A percentile compares a stretch with the other conserved stretches of the same genome.
Conservation (phyloP, 2,797 vertebrate species). For the Anguilla marmorata region DNA sequence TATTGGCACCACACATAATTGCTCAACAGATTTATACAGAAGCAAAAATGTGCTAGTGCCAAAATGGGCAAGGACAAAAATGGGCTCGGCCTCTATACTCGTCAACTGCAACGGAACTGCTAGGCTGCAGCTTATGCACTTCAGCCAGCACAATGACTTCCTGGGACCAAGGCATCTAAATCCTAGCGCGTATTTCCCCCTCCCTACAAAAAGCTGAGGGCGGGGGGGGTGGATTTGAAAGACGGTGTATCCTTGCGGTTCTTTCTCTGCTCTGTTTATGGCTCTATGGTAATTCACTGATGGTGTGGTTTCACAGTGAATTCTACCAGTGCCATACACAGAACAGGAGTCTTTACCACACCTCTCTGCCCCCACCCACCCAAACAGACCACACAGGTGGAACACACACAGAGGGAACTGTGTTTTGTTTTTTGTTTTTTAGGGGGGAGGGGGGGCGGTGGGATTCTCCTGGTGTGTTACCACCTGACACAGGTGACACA, state of each 20-base stretch:
- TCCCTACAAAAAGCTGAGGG: neutral
- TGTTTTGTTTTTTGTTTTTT: too few relatives aligned
- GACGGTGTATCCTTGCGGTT: conserved; percentile 64
- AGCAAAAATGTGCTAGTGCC: conserved; percentile 99
- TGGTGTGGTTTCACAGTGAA: conserved; percentile 98
- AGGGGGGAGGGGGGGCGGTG: conserved; percentile 39
- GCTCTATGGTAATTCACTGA: conserved; percentile 99
- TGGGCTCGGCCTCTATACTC: conserved; percentile 15
- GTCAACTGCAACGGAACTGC: conserved; percentile 27
- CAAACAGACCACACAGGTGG: conserved; percentile 51
- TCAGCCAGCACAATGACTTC: neutral
- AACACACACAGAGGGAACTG: conserved; percentile 27
- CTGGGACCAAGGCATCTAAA: neutral
- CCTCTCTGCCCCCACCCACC: conserved; percentile 30
- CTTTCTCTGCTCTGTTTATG: conserved; percentile 94
- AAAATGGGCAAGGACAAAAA: conserved; percentile 88
- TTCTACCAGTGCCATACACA: conserved; percentile 99
- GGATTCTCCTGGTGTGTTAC: neutral
- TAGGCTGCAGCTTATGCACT: neutral
- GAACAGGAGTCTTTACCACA: conserved; percentile 90
- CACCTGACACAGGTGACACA: neutral
- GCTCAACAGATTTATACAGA: conserved; percentile 90
- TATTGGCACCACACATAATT: conserved; percentile 99
- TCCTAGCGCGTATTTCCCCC: neutral
- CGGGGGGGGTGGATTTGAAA: conserved; percentile 8